Conservation (phyloP, 2,113 vertebrate species). For the Prionailurus viverrinus region DNA sequence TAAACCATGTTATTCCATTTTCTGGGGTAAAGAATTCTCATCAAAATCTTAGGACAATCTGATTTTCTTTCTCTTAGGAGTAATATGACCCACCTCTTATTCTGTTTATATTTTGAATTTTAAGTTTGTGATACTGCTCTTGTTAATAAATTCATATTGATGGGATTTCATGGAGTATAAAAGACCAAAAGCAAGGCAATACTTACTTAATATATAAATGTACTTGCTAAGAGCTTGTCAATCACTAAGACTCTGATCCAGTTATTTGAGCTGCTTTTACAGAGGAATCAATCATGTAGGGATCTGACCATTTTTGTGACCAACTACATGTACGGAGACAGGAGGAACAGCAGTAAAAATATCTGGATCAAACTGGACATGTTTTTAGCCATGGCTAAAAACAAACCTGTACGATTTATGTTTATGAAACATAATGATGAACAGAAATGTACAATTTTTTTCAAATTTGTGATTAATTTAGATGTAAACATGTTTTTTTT, state of each 20-base stretch:
- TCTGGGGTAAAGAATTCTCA: neutral
- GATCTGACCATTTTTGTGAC: neutral
- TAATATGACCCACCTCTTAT: slow-evolving; percentile 6
- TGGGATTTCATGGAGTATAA: neutral
- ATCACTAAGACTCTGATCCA: neutral
- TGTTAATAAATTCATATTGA: neutral
- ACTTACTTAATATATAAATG: neutral
- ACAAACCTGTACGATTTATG: neutral
- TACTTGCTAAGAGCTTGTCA: neutral
- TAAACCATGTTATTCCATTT: neutral
- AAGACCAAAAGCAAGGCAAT: neutral
- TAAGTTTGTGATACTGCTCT: neutral
- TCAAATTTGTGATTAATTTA: neutral
- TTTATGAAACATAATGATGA: slow-evolving; percentile 3
- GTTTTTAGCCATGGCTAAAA: neutral
- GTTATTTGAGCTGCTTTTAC: neutral
- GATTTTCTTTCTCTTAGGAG: neutral
- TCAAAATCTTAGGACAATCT: slow-evolving; percentile 11
- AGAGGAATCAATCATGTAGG: neutral
- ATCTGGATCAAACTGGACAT: neutral
- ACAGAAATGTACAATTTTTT: neutral
- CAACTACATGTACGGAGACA: neutral
- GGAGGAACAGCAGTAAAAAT: neutral
- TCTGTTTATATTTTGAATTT: slow-evolving; percentile 33
- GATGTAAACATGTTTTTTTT: neutral